Conservation (phyloP, 2,113 vertebrate species). For the Anser brachyrhynchus region DNA sequence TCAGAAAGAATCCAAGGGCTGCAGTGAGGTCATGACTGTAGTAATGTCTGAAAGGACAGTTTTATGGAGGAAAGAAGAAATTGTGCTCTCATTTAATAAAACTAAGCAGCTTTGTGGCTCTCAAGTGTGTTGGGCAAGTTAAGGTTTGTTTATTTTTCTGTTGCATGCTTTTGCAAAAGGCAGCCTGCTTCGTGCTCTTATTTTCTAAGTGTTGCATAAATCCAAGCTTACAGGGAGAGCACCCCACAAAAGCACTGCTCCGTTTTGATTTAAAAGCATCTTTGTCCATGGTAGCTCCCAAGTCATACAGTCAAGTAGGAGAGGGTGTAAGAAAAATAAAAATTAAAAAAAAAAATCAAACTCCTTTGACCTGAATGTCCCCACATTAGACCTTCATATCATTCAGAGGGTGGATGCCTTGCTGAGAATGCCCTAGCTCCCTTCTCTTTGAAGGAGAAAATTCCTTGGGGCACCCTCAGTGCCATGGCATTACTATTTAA, state of each 20-base stretch:
- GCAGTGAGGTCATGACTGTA: conserved; percentile 14
- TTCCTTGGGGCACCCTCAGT: background rate
- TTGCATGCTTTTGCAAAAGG: background rate
- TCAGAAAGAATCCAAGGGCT: conserved; percentile 22
- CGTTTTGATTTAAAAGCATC: background rate
- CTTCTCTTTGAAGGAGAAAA: background rate
- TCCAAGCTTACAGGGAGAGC: background rate
- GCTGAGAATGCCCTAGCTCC: background rate
- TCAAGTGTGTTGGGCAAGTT: background rate
- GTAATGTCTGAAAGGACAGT: conserved; percentile 15
- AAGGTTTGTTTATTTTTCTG: background rate
- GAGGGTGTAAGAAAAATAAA: background rate
- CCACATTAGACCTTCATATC: background rate
- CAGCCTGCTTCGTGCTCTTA: background rate
- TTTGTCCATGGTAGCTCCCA: background rate
- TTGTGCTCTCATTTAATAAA: conserved; percentile 10
- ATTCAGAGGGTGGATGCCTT: background rate
- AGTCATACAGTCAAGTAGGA: background rate
- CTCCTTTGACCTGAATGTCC: background rate
- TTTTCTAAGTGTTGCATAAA: background rate
- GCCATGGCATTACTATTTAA: background rate
- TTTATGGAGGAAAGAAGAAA: conserved; percentile 5
- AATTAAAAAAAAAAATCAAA: background rate
- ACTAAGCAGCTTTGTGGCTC: background rate
- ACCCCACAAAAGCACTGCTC: background rate